These are phyloP conservation scores for Lumbricus terrestris DNA, from an alignment of 2,888 invertebrate genomes.

Conservation along the genomic window DNA sequence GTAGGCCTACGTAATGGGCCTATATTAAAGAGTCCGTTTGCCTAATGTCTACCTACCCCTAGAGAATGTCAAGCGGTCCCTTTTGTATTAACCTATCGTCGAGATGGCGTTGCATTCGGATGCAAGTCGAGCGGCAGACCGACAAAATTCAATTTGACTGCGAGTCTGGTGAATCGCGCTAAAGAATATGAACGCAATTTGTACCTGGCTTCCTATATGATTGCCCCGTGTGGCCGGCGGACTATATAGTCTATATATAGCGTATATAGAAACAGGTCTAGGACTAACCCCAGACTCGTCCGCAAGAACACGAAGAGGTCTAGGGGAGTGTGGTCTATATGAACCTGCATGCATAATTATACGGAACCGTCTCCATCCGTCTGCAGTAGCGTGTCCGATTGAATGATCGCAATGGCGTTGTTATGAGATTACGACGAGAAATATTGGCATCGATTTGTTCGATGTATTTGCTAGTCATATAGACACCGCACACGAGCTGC, in stretches of 20 bases:
- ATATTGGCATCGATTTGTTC: slow-evolving; percentile 16
- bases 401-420: background rate
- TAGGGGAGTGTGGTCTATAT: too few relatives aligned
- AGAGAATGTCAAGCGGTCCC: background rate
- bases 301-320: background rate
- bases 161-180: background rate
- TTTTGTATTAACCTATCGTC: background rate
- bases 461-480: background rate
- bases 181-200: slow-evolving; percentile 3
- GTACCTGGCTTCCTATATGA: background rate
- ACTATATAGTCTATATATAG: too few relatives aligned
- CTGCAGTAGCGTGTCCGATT: background rate
- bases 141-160: slow-evolving; percentile 3
- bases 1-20: background rate
- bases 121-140: background rate
- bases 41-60: background rate
- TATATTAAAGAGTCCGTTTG: background rate
- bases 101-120: background rate
- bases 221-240: background rate
- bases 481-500: background rate
- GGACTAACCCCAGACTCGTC: background rate
- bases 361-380: background rate
- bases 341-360: too few relatives aligned
- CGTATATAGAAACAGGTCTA: too few relatives aligned
- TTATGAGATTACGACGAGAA: slow-evolving; percentile 16